These are phyloP conservation scores for Motacilla tschutschensis DNA, from an alignment of 2,113 vertebrate species.

Conservation along the genomic window DNA sequence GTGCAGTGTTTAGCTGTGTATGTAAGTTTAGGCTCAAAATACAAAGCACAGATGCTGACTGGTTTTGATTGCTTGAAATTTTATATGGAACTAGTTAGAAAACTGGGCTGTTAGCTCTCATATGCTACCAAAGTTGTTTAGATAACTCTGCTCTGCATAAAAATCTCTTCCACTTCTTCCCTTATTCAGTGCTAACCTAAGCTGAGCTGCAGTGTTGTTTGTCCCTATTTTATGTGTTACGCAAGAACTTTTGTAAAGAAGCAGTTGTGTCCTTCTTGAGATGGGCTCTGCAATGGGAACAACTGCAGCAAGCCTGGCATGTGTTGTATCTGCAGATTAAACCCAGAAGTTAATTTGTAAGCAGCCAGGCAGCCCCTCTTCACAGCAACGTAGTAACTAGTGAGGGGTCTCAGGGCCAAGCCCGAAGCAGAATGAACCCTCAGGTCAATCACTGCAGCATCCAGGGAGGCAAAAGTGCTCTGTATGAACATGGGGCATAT, in stretches of 20 bases:
- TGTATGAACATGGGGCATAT: accelerated
- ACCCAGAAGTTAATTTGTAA: not conserved
- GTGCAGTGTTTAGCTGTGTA: not conserved
- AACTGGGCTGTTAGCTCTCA: not conserved
- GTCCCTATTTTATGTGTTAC: not conserved
- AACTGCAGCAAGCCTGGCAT: not conserved
- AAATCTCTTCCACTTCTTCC: constrained; percentile 16
- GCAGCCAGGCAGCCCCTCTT: not conserved
- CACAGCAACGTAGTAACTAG: not conserved
- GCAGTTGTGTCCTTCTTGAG: not conserved
- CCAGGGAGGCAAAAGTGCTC: not conserved
- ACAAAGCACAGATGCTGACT: not conserved
- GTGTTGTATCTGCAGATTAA: not conserved
- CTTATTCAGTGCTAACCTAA: not conserved
- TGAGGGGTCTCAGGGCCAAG: not conserved
- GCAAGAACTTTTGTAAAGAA: not conserved
- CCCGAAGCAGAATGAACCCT: not conserved
- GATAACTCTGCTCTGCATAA: not conserved
- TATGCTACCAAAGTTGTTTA: not conserved
- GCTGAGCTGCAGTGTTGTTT: not conserved
- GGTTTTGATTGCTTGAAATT: not conserved
- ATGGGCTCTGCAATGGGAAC: not conserved
- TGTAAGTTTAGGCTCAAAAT: not conserved
- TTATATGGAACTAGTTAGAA: constrained; percentile 21
- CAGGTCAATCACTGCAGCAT: not conserved